phyloP scores from a whole-genome alignment of 2,113 vertebrate genomes.

The Hyaena hyaena region DNA sequence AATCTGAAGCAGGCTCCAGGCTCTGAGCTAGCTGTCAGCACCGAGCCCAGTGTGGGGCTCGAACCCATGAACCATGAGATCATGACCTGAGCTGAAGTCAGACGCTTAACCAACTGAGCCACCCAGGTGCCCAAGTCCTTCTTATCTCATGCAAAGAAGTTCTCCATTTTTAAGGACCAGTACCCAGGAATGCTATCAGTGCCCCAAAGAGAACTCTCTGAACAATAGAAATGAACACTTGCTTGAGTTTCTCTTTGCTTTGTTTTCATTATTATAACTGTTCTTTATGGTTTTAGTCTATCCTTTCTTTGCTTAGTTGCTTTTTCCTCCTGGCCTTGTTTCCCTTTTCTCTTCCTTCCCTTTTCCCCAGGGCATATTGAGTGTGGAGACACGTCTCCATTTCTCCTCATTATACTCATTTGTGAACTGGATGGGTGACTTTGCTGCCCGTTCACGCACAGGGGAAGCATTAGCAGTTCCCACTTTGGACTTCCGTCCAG shows the following conservation, averaged over 20 bases:
- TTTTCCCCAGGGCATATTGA: not conserved
- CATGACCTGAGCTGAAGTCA: too few species aligned
- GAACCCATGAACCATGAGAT: too few species aligned
- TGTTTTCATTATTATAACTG: not conserved
- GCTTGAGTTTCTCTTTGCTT: not conserved
- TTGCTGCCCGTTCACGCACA: rapidly evolving
- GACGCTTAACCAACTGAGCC: too few species aligned
- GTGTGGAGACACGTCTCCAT: not conserved
- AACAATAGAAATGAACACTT: not conserved
- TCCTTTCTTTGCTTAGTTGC: not conserved
- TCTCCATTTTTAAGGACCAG: not conserved
- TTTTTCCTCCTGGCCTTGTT: not conserved
- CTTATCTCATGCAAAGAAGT: not conserved
- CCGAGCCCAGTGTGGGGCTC: too few species aligned
- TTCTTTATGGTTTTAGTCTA: not conserved
- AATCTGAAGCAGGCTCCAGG: too few species aligned
- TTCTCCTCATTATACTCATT: not conserved
- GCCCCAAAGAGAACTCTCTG: not conserved
- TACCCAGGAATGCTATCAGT: not conserved
- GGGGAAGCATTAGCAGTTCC: not conserved
- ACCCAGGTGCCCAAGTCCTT: not conserved
- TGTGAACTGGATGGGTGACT: not conserved
- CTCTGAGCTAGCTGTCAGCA: too few species aligned
- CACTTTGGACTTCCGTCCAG: not conserved
- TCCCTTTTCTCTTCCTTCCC: not conserved